Evolutionary conservation across 2,113 vertebrate genomes (phyloP).

Genomic region (Coptodon rendalli): DNA sequence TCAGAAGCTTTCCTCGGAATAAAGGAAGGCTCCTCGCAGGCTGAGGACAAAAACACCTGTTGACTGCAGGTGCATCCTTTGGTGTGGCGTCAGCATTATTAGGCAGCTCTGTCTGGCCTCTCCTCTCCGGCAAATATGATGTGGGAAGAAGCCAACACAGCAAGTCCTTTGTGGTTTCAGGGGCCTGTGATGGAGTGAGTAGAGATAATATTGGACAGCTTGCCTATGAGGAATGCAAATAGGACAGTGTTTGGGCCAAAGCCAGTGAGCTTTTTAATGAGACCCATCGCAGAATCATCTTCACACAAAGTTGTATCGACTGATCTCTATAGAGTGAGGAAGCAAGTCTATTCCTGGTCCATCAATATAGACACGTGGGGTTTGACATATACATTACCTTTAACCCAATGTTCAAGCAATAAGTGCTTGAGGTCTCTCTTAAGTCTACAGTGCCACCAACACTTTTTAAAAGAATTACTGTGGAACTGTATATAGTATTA

Average conservation of each 20-base stretch:
- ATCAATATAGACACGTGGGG: neutral
- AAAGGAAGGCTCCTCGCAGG: neutral
- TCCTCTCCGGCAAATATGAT: constrained; percentile 2
- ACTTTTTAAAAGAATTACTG: neutral
- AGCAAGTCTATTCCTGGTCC: neutral
- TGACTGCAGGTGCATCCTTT: constrained; percentile 55
- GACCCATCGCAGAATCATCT: constrained; percentile 5
- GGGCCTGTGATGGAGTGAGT: constrained; percentile 41
- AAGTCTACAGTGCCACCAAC: neutral
- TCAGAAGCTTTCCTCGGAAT: neutral
- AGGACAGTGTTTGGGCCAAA: constrained; percentile 15
- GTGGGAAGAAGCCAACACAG: constrained; percentile 51
- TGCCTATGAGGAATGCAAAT: constrained; percentile 59
- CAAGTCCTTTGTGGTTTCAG: constrained; percentile 58
- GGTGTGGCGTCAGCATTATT: constrained; percentile 40
- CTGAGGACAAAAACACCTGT: constrained; percentile 56
- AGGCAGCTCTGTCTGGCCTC: constrained; percentile 28
- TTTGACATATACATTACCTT: neutral
- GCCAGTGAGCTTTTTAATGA: constrained; percentile 38
- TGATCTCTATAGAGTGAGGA: neutral
- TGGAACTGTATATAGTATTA: neutral
- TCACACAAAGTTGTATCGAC: neutral
- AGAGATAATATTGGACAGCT: constrained; percentile 61
- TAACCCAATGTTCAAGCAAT: neutral
- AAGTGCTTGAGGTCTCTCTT: neutral